Conservation (phyloP, 2,113 vertebrate genomes). For the Passer domesticus region DNA sequence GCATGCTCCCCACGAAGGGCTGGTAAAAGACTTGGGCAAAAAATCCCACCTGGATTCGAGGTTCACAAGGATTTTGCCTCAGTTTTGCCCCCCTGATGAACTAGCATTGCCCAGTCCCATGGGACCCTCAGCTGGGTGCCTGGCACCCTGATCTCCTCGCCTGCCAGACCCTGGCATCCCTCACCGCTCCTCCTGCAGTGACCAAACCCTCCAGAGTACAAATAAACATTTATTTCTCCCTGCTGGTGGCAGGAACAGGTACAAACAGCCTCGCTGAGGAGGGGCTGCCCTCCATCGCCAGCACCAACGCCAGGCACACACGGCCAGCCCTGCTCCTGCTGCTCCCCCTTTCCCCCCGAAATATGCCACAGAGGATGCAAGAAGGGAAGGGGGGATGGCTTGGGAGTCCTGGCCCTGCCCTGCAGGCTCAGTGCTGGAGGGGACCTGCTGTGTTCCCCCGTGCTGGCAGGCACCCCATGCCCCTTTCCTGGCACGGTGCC, state of each 20-base stretch:
- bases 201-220: constrained; percentile 7
- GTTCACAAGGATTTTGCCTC: neutral
- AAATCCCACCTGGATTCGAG: neutral
- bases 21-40: neutral
- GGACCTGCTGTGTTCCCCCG: neutral
- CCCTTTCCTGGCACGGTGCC: fast-evolving
- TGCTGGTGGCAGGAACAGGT: neutral
- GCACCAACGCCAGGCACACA: fast-evolving
- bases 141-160: fast-evolving
- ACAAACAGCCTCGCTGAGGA: neutral
- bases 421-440: neutral
- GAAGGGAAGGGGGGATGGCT: neutral
- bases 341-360: too few relatives aligned
- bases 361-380: neutral
- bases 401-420: neutral
- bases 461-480: neutral
- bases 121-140: neutral
- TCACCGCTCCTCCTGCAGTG: fast-evolving
- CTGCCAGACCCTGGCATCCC: fast-evolving
- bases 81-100: neutral
- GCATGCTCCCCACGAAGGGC: fast-evolving
- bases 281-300: neutral
- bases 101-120: too few relatives aligned
- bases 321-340: neutral
- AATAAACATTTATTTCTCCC: constrained; percentile 63